These are phyloP conservation scores for Dyspetes luteomarginatus DNA, from an alignment of 2,888 invertebrate genomes.

Conservation along the genomic window DNA sequence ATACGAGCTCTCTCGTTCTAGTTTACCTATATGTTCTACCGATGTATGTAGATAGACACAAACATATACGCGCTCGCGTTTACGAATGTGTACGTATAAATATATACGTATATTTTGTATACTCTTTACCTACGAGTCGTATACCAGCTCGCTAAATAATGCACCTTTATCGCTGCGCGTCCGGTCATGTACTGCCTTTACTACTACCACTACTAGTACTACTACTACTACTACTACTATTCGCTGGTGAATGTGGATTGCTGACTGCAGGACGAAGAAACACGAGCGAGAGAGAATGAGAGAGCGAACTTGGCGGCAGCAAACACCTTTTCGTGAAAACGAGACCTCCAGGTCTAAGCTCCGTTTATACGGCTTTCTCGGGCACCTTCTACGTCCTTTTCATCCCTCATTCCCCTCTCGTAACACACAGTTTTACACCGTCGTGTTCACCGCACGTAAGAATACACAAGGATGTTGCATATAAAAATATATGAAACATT, in stretches of 20 bases:
- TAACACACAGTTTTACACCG: neutral
- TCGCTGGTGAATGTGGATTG: slow-evolving; percentile 36
- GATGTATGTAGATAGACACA: neutral
- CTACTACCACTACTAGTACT: too few relatives aligned
- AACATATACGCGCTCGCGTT: neutral
- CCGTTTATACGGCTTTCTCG: slow-evolving; percentile 51
- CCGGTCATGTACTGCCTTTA: slow-evolving; percentile 65
- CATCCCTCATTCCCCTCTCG: neutral
- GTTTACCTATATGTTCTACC: neutral
- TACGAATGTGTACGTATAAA: neutral
- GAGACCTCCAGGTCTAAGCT: slow-evolving; percentile 42
- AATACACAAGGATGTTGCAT: too few relatives aligned
- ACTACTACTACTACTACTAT: slow-evolving; percentile 10
- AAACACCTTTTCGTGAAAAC: slow-evolving; percentile 34
- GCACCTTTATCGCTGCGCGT: slow-evolving; percentile 73
- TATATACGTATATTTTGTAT: slow-evolving; percentile 10
- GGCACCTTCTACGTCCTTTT: slow-evolving; percentile 36
- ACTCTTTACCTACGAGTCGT: slow-evolving; percentile 62
- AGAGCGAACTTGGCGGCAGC: slow-evolving; percentile 36
- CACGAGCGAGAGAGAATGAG: slow-evolving; percentile 11
- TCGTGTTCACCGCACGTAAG: too few relatives aligned
- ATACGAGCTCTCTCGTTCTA: slow-evolving; percentile 23
- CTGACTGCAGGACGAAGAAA: slow-evolving; percentile 42
- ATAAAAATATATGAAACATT: too few relatives aligned
- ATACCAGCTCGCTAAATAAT: slow-evolving; percentile 72